phyloP scores from a whole-genome alignment of 1,140 invertebrate genomes.

The Elymnias hypermnestra region DNA sequence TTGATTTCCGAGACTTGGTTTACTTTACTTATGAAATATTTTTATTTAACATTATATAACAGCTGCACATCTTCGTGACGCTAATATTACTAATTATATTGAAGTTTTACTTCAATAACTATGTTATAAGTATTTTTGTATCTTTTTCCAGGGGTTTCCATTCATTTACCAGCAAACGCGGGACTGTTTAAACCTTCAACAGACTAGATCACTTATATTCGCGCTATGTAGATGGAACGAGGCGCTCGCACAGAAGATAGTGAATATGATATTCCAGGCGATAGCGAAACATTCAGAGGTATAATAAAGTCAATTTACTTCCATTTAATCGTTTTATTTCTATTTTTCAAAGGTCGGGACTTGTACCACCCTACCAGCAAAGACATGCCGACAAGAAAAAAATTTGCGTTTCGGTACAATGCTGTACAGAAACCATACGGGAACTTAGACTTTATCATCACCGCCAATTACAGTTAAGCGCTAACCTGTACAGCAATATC shows the following conservation, averaged over 20 bases:
- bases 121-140: background rate
- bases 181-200: constrained; percentile 93
- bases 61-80: background rate
- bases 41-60: no score
- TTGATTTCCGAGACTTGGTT: no score
- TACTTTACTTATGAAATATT: no score
- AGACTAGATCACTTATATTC: constrained; percentile 94
- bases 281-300: constrained; percentile 93
- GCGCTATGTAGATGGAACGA: constrained; percentile 94
- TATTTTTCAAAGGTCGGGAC: no score
- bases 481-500: no score
- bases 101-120: no score
- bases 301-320: constrained; percentile 27
- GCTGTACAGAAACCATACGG: background rate
- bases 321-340: background rate
- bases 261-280: constrained; percentile 92
- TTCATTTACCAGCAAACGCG: constrained; percentile 96
- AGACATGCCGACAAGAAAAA: no score
- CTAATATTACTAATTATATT: background rate
- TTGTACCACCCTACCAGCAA: no score
- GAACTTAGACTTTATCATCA: no score
- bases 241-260: constrained; percentile 87
- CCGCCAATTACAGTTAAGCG: no score
- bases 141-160: constrained; percentile 84
- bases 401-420: no score